Base-by-base conservation (phyloP, 2,113 vertebrate species). In the Psephotus haematonotus region DNA sequence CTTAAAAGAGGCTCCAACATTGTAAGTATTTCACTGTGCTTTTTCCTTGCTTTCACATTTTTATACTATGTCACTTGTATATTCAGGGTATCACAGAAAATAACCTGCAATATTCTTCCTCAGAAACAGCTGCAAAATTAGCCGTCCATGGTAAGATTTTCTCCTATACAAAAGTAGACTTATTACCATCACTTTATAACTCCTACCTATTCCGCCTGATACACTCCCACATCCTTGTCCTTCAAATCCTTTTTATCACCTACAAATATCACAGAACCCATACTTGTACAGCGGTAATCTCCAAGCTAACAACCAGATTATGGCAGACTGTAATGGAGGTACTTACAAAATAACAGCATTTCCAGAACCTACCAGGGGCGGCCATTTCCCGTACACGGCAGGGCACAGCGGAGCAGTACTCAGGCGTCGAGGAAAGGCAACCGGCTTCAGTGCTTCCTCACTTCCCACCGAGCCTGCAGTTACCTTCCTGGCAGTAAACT, bases 381-480 rank as follows among this genome's bases (percentile, higher is more conserved):
- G 49, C 19, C 14, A 2, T 33, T 13, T 16, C 18, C 20, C 1
- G 1, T 4, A 4, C 0, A 1, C 17, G 7, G 7, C 49, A 47
- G 13, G 9, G 8, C 39, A 31, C 11, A 2, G 2, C 1, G 1
- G 25, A 18, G 35, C 17, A 8, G 31, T 23, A 18, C 31, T 2
- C 11, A 3, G 8, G 57, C 17, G 4, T 2, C 0, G 4, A 23
- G 35, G 13, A 20, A 33, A 25, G 6, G 17, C 46, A 43, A 8
- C 23, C 2, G 1, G 11, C 11, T 13, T 24, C 8, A 1, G 17
- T 6, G 22, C 65, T 37, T 41, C 78, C 62, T 72, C 15, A 0
- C 9, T 33, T 44, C 41, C 29, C 13, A 10, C 22, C 8, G 7
- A 43, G 20, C 18, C 47, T n/a, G 0, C 1, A 7, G 10, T 13